Evolutionary conservation across 2,797 vertebrate genomes (phyloP).

Genomic region (Xiphophorus birchmanni): DNA sequence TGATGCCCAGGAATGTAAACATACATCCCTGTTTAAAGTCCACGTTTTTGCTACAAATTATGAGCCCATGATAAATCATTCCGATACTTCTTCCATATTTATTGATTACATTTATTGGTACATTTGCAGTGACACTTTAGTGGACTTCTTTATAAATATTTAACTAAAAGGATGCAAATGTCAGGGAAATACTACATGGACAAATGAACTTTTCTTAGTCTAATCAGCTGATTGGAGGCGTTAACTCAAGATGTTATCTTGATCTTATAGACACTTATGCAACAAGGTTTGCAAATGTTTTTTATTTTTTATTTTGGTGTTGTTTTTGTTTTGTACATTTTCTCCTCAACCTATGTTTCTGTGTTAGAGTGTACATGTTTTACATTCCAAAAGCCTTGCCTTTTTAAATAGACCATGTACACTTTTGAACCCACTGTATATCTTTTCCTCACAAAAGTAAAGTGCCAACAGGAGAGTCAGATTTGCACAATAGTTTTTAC

Average conservation of each 20-base stretch:
- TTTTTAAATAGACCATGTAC: not conserved
- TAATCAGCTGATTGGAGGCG: not conserved
- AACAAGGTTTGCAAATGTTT: not conserved
- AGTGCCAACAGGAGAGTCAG: slow-evolving; percentile 5
- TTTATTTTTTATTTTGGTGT: not conserved
- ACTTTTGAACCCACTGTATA: slow-evolving; percentile 1
- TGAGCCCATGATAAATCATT: not conserved
- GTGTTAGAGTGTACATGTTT: not conserved
- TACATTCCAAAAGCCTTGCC: not conserved
- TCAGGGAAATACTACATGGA: not conserved
- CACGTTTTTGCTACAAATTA: not conserved
- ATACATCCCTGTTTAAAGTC: not conserved
- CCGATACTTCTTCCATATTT: not conserved
- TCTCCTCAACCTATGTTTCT: not conserved
- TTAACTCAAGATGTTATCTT: not conserved
- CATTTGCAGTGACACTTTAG: not conserved
- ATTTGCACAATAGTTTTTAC: slow-evolving; percentile 43
- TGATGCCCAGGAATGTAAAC: not conserved
- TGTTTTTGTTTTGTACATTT: not conserved
- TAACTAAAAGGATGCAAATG: not conserved
- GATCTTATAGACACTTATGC: not conserved
- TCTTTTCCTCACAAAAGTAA: not conserved
- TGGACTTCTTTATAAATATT: not conserved
- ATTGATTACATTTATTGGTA: not conserved
- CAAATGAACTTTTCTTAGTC: not conserved